Base-by-base conservation (phyloP, 2,888 invertebrate species). In the Andricus curvator region DNA sequence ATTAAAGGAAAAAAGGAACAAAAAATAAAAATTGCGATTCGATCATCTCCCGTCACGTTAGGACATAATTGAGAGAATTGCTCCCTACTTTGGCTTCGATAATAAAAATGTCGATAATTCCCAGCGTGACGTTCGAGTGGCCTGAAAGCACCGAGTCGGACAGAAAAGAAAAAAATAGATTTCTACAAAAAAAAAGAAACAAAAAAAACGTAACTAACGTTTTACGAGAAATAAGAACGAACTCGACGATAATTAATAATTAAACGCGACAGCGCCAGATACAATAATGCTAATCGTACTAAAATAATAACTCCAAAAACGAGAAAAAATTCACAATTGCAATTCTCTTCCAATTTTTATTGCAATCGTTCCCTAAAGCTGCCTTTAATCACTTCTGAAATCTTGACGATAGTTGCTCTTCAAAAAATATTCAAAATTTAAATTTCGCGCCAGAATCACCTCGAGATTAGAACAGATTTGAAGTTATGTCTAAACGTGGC, bases 61-160 rank as follows among this genome's bases (percentile, higher is more conserved):
- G 9, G 74, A 74, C 74, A 33, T 33, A 74, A 74, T 74, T 74
- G 56, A 56, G 74, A 74, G 33, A 56, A 74, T 56, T 33, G 51
- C 51, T 74, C 74, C 51, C n/a, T 51, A 56, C 74, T 74, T 74
- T 74, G 74, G 74, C 56, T 56, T 74, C 17, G 33, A 80, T 83
- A 84, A 83, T 84, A 82, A 83, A 62, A 82, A 66, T 82, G 87
- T 86, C 80, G 77, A 78, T 65, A 83, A 79, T 84, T 82, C 81
- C 79, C 79, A 78, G 68, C 74, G 51, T 74, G 74, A 56, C 29
- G 33, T 74, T 74, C 33, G 56, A 56, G 48, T 70, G 33, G 74
- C 56, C n/a, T 29, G 33, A 74, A 56, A 74, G 74, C 74, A 74
- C 74, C 74, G 74, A 74, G 51, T 74, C 51, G 44, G 68, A 68